phyloP scores from a whole-genome alignment of 2,797 vertebrate genomes.

The Molossus alvarezi region DNA sequence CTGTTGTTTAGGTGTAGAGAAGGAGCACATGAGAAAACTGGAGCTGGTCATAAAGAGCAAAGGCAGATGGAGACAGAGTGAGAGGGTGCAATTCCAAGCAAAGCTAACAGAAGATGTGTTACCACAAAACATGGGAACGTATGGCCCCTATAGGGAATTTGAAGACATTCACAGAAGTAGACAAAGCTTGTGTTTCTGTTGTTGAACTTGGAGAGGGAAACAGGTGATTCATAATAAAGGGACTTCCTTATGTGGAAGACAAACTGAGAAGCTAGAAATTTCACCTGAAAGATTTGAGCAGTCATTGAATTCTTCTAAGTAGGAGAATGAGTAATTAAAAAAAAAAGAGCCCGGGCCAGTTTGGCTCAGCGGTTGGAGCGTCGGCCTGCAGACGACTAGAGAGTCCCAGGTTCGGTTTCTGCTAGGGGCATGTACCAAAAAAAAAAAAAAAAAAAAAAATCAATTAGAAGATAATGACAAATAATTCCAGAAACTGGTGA shows the following conservation, averaged over 20 bases:
- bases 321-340: background rate
- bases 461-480: background rate
- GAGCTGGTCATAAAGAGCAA: background rate
- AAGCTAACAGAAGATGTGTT: background rate
- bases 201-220: background rate
- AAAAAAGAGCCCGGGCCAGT: background rate
- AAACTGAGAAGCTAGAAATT: background rate
- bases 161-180: background rate
- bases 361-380: no score
- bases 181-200: background rate
- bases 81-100: background rate
- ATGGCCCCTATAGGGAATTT: background rate
- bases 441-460: background rate
- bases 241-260: background rate
- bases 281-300: background rate
- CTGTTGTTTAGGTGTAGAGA: background rate
- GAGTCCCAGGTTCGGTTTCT: no score
- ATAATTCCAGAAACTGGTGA: constrained; percentile 14
- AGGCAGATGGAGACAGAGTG: background rate
- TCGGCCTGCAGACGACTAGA: no score
- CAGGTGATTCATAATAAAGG: background rate
- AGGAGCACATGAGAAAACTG: background rate
- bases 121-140: background rate
- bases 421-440: no score
- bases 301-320: background rate